Base-by-base conservation (phyloP, 2,797 vertebrate species). In the Melopsittacus undulatus region DNA sequence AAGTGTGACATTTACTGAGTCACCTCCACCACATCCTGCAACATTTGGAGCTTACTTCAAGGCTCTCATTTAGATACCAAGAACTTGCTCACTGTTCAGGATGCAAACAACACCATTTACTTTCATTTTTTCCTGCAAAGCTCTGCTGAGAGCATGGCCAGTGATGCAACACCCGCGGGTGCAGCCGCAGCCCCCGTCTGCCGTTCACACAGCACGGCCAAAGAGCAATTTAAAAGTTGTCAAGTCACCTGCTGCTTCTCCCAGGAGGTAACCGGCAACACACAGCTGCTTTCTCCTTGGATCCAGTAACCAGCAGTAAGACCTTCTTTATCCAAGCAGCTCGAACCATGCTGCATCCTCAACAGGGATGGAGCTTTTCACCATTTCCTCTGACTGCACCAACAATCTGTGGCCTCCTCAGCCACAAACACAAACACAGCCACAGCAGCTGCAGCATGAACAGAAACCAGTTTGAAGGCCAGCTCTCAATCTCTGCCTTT, bases 1-100 rank as follows among this genome's bases (percentile, higher is more conserved):
- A 95, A 95, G 67, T 89, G 54, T 93, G 91, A 96, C 96, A 95
- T 87, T 95, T 95, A 96, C 94, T 97, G 95, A 96, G 89, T 96
- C 96, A 97, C 89, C 91, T 85, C 77, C 80, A 94, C 91, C 90
- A 94, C 93, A 96, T 96, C 95, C 95, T 96, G 89, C 75, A 96
- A 92, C 94, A 95, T 94, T 95, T 95, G 91, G 94, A 40, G 72
- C 90, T 95, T 67, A 94, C 91, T 96, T 97, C 90, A 93, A 97
- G 91, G 49, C 59, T 91, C 85, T 95, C 91, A 95, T 95, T 94
- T 95, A 96, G 92, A 90, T 94, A 95, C 91, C 81, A 61, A 94
- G 95, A 97, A 97, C 13, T 93, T 85, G 90, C 92, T 96, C 51
- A 54, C 69, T 94, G 69, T 76, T 96, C 66, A 95, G 68, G 74